Evolutionary conservation across 2,797 vertebrate genomes (phyloP).

Genomic region (Cirrhinus mrigala): DNA sequence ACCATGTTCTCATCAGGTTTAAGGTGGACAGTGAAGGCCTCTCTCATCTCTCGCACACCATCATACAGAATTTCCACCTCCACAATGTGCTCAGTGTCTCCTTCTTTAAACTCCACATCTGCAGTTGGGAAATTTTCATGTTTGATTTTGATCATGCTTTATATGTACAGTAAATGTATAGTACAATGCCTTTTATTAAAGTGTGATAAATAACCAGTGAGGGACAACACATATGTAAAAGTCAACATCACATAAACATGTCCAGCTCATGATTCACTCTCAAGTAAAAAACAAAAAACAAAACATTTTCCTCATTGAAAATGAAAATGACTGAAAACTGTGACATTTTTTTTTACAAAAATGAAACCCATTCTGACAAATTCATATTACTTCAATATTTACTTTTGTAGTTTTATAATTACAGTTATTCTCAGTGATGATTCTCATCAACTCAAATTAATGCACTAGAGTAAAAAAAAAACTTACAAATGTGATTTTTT

Average conservation of each 20-base stretch:
- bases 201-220: not conserved
- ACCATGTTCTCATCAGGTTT: conserved; percentile 88
- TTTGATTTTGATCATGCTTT: not conserved
- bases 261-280: not conserved
- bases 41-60: conserved; percentile 91
- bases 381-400: too few species aligned
- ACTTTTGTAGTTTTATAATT: not conserved
- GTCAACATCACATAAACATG: not conserved
- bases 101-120: conserved; percentile 93
- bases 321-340: too few species aligned
- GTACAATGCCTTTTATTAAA: not conserved
- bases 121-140: conserved; percentile 17
- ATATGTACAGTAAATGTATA: not conserved
- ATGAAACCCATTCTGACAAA: not conserved
- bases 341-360: not conserved
- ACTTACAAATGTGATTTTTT: not conserved
- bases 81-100: conserved; percentile 86
- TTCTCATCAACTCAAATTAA: not conserved
- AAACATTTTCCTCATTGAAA: too few species aligned
- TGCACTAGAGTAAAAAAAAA: not conserved
- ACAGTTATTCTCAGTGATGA: not conserved
- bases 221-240: not conserved
- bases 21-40: conserved; percentile 93
- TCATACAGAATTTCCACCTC: conserved; percentile 93
- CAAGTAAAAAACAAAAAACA: not conserved